phyloP scores from a whole-genome alignment of 2,888 invertebrate species.

The Macaria notata region DNA sequence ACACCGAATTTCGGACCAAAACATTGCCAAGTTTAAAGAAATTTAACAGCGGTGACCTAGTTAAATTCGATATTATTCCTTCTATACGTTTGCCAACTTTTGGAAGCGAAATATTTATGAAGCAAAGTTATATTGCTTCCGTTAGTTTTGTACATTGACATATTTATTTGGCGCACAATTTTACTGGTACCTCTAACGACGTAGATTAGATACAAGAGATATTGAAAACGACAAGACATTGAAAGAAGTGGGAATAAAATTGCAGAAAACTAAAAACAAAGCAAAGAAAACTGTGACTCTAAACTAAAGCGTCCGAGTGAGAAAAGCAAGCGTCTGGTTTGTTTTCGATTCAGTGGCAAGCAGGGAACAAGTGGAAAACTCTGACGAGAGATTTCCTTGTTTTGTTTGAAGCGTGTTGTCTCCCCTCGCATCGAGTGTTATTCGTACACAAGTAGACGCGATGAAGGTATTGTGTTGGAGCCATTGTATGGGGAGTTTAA shows the following conservation, averaged over 20 bases:
- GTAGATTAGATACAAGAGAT: no score
- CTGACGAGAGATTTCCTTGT: conserved; percentile 66
- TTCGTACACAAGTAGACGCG: conserved; percentile 52
- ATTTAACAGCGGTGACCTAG: conserved; percentile 35
- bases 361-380: conserved; percentile 53
- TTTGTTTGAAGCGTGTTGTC: conserved; percentile 62
- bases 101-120: conserved; percentile 2
- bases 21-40: conserved; percentile 36
- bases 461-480: conserved; percentile 60
- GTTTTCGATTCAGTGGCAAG: conserved; percentile 35
- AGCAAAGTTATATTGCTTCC: no score
- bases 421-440: conserved; percentile 65
- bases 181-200: no score
- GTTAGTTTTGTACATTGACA: background rate
- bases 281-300: background rate
- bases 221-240: background rate
- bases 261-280: conserved; percentile 7
- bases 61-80: conserved; percentile 10
- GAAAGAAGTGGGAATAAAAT: conserved; percentile 4
- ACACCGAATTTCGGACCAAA: conserved; percentile 36
- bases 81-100: conserved; percentile 25
- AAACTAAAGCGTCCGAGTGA: conserved; percentile 12
- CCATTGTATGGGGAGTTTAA: conserved; percentile 61
- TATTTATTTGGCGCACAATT: no score
- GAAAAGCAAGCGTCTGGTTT: conserved; percentile 34